Evolutionary conservation across 1,140 invertebrate species (phyloP).

Genomic region (Cherax quadricarinatus): DNA sequence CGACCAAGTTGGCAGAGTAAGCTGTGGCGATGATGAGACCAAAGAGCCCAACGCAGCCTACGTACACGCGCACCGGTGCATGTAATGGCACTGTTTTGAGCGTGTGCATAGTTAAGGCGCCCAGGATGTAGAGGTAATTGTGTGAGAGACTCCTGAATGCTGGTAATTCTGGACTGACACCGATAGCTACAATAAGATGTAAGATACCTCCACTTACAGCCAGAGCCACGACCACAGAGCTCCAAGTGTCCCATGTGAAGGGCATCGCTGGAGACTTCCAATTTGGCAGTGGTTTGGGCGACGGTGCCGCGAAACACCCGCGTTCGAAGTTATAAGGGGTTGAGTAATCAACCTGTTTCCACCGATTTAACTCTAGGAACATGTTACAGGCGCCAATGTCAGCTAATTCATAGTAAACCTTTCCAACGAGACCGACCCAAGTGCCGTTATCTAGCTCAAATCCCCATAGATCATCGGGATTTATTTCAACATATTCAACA

Average conservation of each 20-base stretch:
- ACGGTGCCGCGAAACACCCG: slow-evolving; percentile 68
- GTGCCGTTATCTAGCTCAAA: slow-evolving; percentile 73
- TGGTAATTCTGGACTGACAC: slow-evolving; percentile 20
- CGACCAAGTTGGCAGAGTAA: slow-evolving; percentile 71
- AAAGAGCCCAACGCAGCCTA: slow-evolving; percentile 53
- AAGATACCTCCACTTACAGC: slow-evolving; percentile 33
- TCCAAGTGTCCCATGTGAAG: slow-evolving; percentile 66
- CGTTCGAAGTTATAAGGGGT: slow-evolving; percentile 67
- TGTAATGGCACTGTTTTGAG: slow-evolving; percentile 12
- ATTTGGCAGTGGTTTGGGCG: slow-evolving; percentile 62
- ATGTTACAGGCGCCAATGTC: slow-evolving; percentile 74
- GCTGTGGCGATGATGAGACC: slow-evolving; percentile 63
- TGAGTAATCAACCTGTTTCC: slow-evolving; percentile 69
- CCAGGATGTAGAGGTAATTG: slow-evolving; percentile 67
- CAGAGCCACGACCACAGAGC: slow-evolving; percentile 31
- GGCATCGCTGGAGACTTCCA: slow-evolving; percentile 69
- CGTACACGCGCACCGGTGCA: slow-evolving; percentile 47
- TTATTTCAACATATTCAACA: slow-evolving; percentile 55
- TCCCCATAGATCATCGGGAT: slow-evolving; percentile 73
- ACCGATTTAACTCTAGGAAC: slow-evolving; percentile 72
- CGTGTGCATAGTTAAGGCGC: slow-evolving; percentile 27
- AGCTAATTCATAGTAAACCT: slow-evolving; percentile 63
- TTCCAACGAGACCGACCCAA: slow-evolving; percentile 74
- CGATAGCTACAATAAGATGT: slow-evolving; percentile 11
- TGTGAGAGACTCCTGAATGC: slow-evolving; percentile 48